Evolutionary conservation across 2,113 vertebrate genomes (phyloP).

Genomic region (Nematolebias whitei): DNA sequence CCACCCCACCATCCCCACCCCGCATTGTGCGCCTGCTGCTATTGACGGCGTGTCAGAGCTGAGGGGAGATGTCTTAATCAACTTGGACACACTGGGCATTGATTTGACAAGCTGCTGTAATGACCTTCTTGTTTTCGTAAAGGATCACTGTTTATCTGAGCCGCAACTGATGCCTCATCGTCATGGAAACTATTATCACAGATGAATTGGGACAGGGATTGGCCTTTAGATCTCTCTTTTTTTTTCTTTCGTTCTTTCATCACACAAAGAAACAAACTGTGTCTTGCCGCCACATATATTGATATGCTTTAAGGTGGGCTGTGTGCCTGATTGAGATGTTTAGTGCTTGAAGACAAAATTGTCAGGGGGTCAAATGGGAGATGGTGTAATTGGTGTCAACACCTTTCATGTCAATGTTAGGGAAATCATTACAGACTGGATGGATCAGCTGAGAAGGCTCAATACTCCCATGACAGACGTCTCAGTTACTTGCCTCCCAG

Average conservation of each 20-base stretch:
- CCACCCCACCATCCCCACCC: slow-evolving; percentile 72
- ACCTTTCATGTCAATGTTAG: slow-evolving; percentile 65
- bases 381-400: slow-evolving; percentile 64
- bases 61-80: slow-evolving; percentile 98
- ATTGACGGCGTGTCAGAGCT: slow-evolving; percentile 96
- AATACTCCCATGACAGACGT: slow-evolving; percentile 49
- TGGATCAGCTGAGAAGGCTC: slow-evolving; percentile 54
- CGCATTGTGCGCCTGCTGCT: slow-evolving; percentile 67
- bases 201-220: slow-evolving; percentile 52
- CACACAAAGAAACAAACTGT: slow-evolving; percentile 29
- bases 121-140: slow-evolving; percentile 99
- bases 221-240: slow-evolving; percentile 32
- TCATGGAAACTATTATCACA: slow-evolving; percentile 95
- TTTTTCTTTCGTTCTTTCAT: slow-evolving; percentile 1
- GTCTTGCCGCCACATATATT: slow-evolving; percentile 9
- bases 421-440: slow-evolving; percentile 61
- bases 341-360: slow-evolving; percentile 20
- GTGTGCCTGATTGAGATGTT: slow-evolving; percentile 22
- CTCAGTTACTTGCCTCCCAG: slow-evolving; percentile 53
- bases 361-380: slow-evolving; percentile 48
- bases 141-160: slow-evolving; percentile 96
- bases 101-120: slow-evolving; percentile 99
- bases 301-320: slow-evolving; percentile 33
- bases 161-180: slow-evolving; percentile 87
- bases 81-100: slow-evolving; percentile 96